Evolutionary conservation across 2,888 invertebrate genomes (phyloP).

Genomic region (Pachydiplax longipennis): DNA sequence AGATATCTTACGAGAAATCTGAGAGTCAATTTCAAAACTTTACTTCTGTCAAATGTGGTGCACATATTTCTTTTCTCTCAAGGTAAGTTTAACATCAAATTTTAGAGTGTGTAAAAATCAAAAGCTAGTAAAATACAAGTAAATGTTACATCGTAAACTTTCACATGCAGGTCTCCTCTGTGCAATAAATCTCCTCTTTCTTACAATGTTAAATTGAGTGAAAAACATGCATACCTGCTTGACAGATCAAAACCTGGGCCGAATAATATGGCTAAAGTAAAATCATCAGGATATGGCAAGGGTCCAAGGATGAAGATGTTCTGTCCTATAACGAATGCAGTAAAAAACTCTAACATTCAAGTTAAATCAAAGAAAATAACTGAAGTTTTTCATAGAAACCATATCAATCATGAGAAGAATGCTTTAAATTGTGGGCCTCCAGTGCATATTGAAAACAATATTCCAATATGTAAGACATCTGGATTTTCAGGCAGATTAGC

Average conservation of each 20-base stretch:
- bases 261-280: not conserved
- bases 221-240: not conserved
- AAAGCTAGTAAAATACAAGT: too few relatives aligned
- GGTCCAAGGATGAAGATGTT: not conserved
- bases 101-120: not conserved
- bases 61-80: not conserved
- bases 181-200: not conserved
- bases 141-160: not conserved
- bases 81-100: not conserved
- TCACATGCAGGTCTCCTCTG: not conserved
- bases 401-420: not conserved
- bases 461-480: not conserved
- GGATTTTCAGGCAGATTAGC: not conserved
- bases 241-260: not conserved
- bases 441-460: not conserved
- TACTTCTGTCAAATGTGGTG: not conserved
- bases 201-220: not conserved
- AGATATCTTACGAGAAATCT: not conserved
- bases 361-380: not conserved
- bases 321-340: not conserved
- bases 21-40: not conserved
- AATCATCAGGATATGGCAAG: conserved; percentile 15
- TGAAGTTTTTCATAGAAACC: not conserved
- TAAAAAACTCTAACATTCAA: not conserved
- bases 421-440: not conserved